Conservation (phyloP, 2,113 vertebrate species). For the Ginglymostoma cirratum region DNA sequence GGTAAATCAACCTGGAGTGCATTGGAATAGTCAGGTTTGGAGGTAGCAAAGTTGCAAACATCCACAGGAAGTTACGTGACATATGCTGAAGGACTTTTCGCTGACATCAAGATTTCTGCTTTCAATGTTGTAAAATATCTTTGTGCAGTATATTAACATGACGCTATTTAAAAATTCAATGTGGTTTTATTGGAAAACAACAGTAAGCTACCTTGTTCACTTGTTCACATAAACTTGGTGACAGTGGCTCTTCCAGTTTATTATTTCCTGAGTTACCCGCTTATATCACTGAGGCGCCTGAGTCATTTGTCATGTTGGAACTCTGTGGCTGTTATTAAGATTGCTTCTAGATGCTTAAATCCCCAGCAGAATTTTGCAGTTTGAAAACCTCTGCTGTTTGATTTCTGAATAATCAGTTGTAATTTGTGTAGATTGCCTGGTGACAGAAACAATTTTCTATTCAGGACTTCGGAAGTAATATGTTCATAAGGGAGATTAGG, state of each 20-base stretch:
- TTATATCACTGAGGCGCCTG: neutral
- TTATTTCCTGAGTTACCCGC: slow-evolving; percentile 1
- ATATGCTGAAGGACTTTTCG: neutral
- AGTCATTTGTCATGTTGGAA: slow-evolving; percentile 18
- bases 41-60: neutral
- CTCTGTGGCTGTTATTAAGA: neutral
- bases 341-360: slow-evolving; percentile 25
- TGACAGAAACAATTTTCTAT: slow-evolving; percentile 12
- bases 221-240: slow-evolving; percentile 8
- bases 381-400: slow-evolving; percentile 1
- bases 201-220: neutral
- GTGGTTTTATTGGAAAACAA: neutral
- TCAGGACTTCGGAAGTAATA: neutral
- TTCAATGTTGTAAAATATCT: neutral
- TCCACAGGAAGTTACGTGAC: neutral
- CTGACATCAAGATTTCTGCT: neutral
- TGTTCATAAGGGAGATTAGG: neutral
- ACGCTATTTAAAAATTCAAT: neutral
- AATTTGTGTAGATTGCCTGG: slow-evolving; percentile 19
- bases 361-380: neutral
- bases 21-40: too few relatives aligned
- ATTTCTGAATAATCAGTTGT: slow-evolving; percentile 7
- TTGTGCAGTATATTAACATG: neutral
- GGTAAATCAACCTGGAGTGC: neutral
- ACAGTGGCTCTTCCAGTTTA: neutral